Base-by-base conservation (phyloP, 2,113 vertebrate genomes). In the Riparia riparia region DNA sequence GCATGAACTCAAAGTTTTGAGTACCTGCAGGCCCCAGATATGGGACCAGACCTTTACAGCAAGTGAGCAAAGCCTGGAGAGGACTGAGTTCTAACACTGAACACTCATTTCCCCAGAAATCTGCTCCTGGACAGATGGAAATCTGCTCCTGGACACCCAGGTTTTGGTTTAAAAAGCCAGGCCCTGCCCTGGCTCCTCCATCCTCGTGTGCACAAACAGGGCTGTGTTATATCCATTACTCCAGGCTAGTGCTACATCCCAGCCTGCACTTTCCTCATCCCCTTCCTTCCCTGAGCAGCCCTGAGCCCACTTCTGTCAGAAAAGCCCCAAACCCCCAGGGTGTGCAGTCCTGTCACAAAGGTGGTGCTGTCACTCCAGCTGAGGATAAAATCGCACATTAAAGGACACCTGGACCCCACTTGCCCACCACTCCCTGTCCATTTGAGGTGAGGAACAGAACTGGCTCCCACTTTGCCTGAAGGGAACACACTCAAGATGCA, bases 1-100 rank as follows among this genome's bases (percentile, higher is more conserved):
- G 12, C 1, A 2, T 1, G 7, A 32, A 70, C 68, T 42, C 26
- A 20, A 31, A 71, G 18, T 9, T 1, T 0, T 7, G 53, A 81
- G 31, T 8, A 53, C 34, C 37, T 61, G 41, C 58, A 92, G 49
- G 26, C 12, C 24, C 37, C 10, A 1, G 6, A 44, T 20, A 4
- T n/a, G 45, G 20, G 44, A 58, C 8, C 26, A 31, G n/a, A 73
- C 28, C 45, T 61, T 42, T n/a, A 69, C 22, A 85, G 69, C 56
- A 17, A 0, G 10, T 28, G n/a, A 64, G 29, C 63, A 49, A 66
- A 76, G 69, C 41, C 74, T 69, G 29, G 16, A 54, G 60, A 70
- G 12, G n/a, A 29, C 6, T 20, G 25, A 60, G 2, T 63, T 72
- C 49, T 50, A 45, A 41, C 3, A 17, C 0, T 41, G 34, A 44